A percentile compares a stretch with the other conserved stretches of the same genome.
Conservation (phyloP, 2,797 vertebrate species). For the Vespertilio murinus region DNA sequence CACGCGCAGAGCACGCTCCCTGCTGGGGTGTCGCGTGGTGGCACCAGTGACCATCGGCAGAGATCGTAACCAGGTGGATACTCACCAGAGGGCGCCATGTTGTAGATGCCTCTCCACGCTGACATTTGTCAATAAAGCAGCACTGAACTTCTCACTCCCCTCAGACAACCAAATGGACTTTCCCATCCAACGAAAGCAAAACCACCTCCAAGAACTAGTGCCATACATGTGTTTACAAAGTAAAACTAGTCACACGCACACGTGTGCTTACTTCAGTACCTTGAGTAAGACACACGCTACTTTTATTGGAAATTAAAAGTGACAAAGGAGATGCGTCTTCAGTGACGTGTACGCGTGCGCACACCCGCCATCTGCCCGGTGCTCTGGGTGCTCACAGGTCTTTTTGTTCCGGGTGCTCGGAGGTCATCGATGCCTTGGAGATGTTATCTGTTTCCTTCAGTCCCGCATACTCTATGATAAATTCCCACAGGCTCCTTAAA, state of each 20-base stretch:
- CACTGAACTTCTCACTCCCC: background rate
- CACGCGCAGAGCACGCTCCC: fast-evolving
- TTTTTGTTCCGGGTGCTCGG: no score
- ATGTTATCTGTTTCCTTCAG: background rate
- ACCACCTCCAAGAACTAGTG: background rate
- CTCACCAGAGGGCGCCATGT: background rate
- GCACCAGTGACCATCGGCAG: background rate
- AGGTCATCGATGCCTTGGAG: no score
- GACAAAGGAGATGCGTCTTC: background rate
- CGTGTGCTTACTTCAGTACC: background rate
- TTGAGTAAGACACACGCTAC: background rate
- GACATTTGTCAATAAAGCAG: background rate
- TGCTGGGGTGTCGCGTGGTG: fast-evolving
- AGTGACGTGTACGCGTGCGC: background rate
- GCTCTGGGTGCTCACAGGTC: background rate
- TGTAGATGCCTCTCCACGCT: background rate
- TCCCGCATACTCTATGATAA: slow-evolving; percentile 26
- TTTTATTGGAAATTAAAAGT: background rate
- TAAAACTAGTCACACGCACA: background rate
- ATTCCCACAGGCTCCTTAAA: slow-evolving; percentile 61
- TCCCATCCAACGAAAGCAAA: background rate
- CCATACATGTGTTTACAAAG: background rate
- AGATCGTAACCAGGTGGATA: background rate
- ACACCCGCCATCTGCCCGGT: fast-evolving
- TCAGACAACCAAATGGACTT: background rate